Evolutionary conservation across 2,888 invertebrate species (phyloP).

Genomic region (Gortyna flavago): DNA sequence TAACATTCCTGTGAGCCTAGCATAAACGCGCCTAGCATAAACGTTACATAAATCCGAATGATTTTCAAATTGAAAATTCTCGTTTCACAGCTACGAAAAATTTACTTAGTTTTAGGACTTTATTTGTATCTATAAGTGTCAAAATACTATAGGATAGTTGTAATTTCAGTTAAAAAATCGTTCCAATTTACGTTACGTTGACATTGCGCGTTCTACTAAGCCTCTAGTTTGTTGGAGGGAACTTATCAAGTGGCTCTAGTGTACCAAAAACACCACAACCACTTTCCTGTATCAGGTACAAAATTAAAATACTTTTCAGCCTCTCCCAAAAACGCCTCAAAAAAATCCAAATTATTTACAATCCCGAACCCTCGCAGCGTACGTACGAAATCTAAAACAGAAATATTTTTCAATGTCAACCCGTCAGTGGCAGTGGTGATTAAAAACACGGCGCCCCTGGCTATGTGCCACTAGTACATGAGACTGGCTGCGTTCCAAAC

Average conservation of each 20-base stretch:
- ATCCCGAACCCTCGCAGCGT: slow-evolving; percentile 11
- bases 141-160: no score
- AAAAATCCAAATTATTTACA: slow-evolving; percentile 41
- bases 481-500: slow-evolving; percentile 66
- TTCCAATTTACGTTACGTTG: no score
- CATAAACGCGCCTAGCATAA: no score
- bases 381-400: slow-evolving; percentile 50
- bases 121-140: no score
- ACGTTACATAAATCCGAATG: no score
- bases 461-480: slow-evolving; percentile 58
- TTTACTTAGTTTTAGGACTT: no score
- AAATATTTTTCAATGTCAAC: slow-evolving; percentile 66
- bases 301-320: neutral
- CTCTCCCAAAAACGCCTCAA: neutral
- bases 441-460: slow-evolving; percentile 61
- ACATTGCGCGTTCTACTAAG: no score
- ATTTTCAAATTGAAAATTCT: no score
- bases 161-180: no score
- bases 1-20: neutral
- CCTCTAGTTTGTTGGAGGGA: no score
- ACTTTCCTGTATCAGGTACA: neutral
- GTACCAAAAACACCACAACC: neutral
- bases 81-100: no score
- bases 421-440: slow-evolving; percentile 63
- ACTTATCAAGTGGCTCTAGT: neutral